Evolutionary conservation across 1,140 invertebrate species (phyloP), one percentile per base, ranked within the genome.

Genomic region (Drosophila sturtevanti): DNA sequence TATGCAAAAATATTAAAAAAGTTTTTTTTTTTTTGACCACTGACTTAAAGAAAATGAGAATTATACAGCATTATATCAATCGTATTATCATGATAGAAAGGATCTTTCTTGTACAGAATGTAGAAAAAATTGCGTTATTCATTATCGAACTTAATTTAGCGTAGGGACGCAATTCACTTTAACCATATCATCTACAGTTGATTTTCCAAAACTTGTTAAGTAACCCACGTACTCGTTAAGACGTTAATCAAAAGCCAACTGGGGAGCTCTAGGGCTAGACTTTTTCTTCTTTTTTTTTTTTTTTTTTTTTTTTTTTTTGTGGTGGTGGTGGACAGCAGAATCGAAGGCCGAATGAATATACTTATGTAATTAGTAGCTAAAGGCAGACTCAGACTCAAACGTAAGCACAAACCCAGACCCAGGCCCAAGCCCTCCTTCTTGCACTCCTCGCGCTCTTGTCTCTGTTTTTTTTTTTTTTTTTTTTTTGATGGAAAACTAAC

Each of bases 171-270:
- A n/a, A n/a, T n/a, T n/a, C n/a, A n/a, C n/a, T n/a, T n/a, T n/a
- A n/a, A n/a, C n/a, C n/a, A n/a, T n/a, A 24, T 41, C 38, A 41
- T 14, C 38, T 2, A 16, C n/a, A 2, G 11, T 16, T 7, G 14
- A 6, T n/a, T 44, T 48, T 11, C 9, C 4, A n/a, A 16, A 48
- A 48, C 41, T 48, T 21, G 4, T 48, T 0, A 4, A 7, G 41
- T 11, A 11, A 4, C 41, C 41, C 41, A 11, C 11, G 41, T 48
- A 21, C 70, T 87, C 82, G 81, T 78, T 87, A 87, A 86, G 82
- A 81, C 82, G 82, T 87, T 86, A 81, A 86, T 86, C 81, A 86
- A 86, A 86, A 78, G 69, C 73, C 82, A 87, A 75, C 70, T 62
- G 75, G 51, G 51, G 64, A 52, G 52, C 21, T 63, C 68, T 76